Evolutionary conservation across 2,888 invertebrate species (phyloP), one percentile per base, ranked within the genome.

Genomic region (Ochropleura plecta): DNA sequence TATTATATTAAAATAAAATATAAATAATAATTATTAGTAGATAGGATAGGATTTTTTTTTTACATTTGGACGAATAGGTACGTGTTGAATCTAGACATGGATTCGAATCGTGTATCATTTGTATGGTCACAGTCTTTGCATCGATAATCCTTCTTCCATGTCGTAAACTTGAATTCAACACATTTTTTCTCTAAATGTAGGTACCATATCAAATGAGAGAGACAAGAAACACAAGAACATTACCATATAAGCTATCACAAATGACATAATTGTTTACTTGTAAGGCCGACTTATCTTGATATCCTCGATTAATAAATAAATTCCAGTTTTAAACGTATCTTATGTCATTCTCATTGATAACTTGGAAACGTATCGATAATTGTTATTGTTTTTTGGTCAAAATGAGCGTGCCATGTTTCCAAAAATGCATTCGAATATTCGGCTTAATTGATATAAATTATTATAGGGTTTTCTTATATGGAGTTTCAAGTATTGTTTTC

Each of bases 281-380:
- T 48, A 51, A 75, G 70, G 72, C 40, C 75, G 30, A 57, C 6
- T 40, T 68, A 78, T 83, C 83, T 71, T 67, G 78, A 81, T 81
- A 79, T 83, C 79, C 85, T 86, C 81, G 84, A 76, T 70, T 44
- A 70, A 66, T 63, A 57, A 68, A 78, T 78, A 64, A 74, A 70
- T 73, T 51, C 72, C 42, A 51, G 20, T 46, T 68, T 65, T 55
- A 59, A 73, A 73, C 8, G 42, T 65, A 67, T 67, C 66, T 72
- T 55, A 67, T 53, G 65, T 71, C 71, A 82, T 80, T 62, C 18
- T 48, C 70, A 77, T 66, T 73, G 76, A 83, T 73, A 75, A 48
- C 46, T 67, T 62, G 53, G 57, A 65, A 78, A 67, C 44, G 42
- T 51, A 69, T 55, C 70, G 60, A 71, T 85, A 73, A 77, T 72